Evolutionary conservation across 2,797 vertebrate genomes (phyloP).

Genomic region (Otolemur crassicaudatus): DNA sequence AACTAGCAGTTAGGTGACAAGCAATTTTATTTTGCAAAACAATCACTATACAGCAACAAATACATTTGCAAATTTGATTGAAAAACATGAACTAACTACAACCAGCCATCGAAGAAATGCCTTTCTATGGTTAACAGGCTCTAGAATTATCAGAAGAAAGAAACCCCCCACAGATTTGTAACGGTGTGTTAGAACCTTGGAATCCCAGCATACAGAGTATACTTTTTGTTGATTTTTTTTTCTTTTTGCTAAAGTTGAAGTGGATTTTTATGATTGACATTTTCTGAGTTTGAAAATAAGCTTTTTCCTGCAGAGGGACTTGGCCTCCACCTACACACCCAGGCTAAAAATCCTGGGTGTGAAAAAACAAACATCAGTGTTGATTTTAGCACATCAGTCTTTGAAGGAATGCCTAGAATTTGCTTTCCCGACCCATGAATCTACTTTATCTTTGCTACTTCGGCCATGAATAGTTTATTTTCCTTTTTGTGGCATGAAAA

Average conservation of each 20-base stretch:
- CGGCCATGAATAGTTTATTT: conserved; percentile 64
- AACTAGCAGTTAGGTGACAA: conserved; percentile 87
- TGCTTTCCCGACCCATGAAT: conserved; percentile 65
- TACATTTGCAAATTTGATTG: conserved; percentile 93
- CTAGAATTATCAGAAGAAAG: conserved; percentile 89
- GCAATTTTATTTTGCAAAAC: conserved; percentile 94
- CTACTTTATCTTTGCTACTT: conserved; percentile 70
- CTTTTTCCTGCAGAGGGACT: conserved; percentile 80
- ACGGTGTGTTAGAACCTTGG: conserved; percentile 85
- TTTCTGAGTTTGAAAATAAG: conserved; percentile 76
- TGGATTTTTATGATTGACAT: conserved; percentile 79
- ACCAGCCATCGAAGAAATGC: conserved; percentile 91
- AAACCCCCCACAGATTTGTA: conserved; percentile 86
- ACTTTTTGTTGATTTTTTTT: conserved; percentile 84
- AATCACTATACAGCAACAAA: conserved; percentile 94
- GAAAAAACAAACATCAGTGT: conserved; percentile 50
- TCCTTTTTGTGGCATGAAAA: conserved; percentile 62
- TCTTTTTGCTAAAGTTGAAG: conserved; percentile 92
- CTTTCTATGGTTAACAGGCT: conserved; percentile 91
- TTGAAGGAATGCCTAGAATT: conserved; percentile 77
- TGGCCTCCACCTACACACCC: conserved; percentile 71
- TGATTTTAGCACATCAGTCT: conserved; percentile 71
- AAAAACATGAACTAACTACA: conserved; percentile 94
- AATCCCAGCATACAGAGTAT: conserved; percentile 86
- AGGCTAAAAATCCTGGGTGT: conserved; percentile 75